Conservation (phyloP, 2,888 invertebrate genomes). For the Drosophila monieri region DNA sequence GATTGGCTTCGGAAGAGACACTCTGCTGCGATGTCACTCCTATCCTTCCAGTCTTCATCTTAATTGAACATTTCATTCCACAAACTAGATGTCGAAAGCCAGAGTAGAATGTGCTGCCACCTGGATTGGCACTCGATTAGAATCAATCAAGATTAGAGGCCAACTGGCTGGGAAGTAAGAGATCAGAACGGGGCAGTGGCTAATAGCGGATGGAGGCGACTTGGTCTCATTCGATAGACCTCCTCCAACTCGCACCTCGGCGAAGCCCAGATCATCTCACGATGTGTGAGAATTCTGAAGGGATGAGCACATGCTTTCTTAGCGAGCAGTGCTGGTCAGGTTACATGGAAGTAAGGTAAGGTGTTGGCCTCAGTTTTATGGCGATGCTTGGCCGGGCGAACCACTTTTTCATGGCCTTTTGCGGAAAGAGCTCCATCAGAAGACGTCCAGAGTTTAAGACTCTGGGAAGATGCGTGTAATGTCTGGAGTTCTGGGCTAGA, state of each 20-base stretch:
- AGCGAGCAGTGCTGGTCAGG: constrained; percentile 48
- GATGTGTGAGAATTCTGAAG: too few species aligned
- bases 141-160: constrained; percentile 50
- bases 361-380: constrained; percentile 51
- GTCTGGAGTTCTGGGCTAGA: constrained; percentile 30
- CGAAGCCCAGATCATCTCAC: too few species aligned
- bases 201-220: constrained; percentile 26
- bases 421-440: constrained; percentile 37
- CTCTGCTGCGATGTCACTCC: too few species aligned
- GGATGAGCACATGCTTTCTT: too few species aligned
- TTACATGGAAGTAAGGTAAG: constrained; percentile 49
- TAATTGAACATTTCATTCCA: constrained; percentile 35
- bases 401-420: constrained; percentile 65
- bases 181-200: constrained; percentile 17
- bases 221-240: too few species aligned
- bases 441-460: constrained; percentile 6
- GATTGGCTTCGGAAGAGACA: too few species aligned
- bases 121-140: constrained; percentile 38
- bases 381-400: constrained; percentile 20
- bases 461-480: constrained; percentile 20
- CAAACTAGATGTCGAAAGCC: constrained; percentile 50
- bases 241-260: too few species aligned
- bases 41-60: constrained; percentile 9
- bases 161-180: too few species aligned
- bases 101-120: constrained; percentile 43